phyloP scores from a whole-genome alignment of 2,888 invertebrate genomes.

The Cremastinae sp. region DNA sequence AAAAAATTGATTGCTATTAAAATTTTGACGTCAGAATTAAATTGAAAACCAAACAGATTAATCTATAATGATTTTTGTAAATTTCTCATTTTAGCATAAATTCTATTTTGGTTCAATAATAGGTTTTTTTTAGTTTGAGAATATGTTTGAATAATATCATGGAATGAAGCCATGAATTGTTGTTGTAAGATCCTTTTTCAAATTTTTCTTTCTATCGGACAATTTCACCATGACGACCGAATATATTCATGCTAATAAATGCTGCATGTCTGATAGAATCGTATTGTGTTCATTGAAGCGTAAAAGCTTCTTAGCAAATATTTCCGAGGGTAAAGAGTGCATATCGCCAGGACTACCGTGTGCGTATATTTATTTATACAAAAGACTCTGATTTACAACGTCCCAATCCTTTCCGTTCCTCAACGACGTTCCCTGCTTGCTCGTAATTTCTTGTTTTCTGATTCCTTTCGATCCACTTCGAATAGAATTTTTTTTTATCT shows the following conservation, averaged over 20 bases:
- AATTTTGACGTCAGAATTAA: too few species aligned
- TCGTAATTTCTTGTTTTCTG: slow-evolving; percentile 19
- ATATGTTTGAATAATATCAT: too few species aligned
- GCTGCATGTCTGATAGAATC: slow-evolving; percentile 49
- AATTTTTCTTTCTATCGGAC: background rate
- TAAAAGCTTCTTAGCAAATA: slow-evolving; percentile 62
- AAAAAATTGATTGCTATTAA: too few species aligned
- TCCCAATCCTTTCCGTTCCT: slow-evolving; percentile 49
- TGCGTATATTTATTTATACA: background rate
- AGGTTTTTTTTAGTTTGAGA: too few species aligned
- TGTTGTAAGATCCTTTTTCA: background rate
- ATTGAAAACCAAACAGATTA: too few species aligned
- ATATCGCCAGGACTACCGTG: background rate
- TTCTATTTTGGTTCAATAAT: too few species aligned
- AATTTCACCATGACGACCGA: slow-evolving; percentile 16
- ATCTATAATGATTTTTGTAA: too few species aligned
- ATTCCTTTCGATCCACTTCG: slow-evolving; percentile 36
- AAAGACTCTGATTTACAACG: background rate
- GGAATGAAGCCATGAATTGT: background rate
- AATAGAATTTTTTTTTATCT: too few species aligned
- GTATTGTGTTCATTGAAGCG: slow-evolving; percentile 63
- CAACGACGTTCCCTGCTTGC: slow-evolving; percentile 30
- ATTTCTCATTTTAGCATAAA: too few species aligned
- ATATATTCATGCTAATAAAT: slow-evolving; percentile 19
- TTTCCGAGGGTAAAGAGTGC: slow-evolving; percentile 26